Conservation (phyloP, 2,113 vertebrate species). For the Nansenia antarctica region DNA sequence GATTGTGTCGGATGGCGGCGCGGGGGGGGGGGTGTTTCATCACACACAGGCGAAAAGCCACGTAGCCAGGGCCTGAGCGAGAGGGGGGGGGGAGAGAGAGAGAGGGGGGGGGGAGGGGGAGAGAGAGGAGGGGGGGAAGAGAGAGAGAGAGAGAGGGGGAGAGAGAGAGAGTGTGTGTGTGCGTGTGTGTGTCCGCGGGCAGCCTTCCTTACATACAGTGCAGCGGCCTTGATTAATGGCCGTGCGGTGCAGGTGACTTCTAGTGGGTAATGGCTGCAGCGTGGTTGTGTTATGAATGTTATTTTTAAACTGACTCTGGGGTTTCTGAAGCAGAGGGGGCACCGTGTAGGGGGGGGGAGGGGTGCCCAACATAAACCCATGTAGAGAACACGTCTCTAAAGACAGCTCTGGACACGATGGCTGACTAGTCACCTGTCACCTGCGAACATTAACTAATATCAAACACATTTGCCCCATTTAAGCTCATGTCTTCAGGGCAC, state of each 20-base stretch:
- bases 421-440: background rate
- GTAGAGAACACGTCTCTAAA: background rate
- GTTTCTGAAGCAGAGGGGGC: background rate
- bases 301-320: conserved; percentile 9
- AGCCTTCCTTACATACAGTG: conserved; percentile 1
- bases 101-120: background rate
- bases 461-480: background rate
- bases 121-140: conserved; percentile 28
- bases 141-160: conserved; percentile 15
- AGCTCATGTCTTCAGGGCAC: background rate
- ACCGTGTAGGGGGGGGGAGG: background rate
- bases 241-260: background rate
- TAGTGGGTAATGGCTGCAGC: background rate
- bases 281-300: conserved; percentile 6
- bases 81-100: background rate
- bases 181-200: background rate
- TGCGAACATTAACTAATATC: background rate
- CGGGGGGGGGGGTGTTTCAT: too few species aligned
- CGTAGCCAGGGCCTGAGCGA: too few species aligned
- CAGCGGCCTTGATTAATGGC: conserved; percentile 1
- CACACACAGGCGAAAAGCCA: conserved; percentile 38
- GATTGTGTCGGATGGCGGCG: conserved; percentile 32
- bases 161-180: background rate
- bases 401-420: background rate
- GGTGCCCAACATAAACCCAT: background rate